Evolutionary conservation across 2,113 vertebrate genomes (phyloP).

Genomic region (Apeltes quadracus): DNA sequence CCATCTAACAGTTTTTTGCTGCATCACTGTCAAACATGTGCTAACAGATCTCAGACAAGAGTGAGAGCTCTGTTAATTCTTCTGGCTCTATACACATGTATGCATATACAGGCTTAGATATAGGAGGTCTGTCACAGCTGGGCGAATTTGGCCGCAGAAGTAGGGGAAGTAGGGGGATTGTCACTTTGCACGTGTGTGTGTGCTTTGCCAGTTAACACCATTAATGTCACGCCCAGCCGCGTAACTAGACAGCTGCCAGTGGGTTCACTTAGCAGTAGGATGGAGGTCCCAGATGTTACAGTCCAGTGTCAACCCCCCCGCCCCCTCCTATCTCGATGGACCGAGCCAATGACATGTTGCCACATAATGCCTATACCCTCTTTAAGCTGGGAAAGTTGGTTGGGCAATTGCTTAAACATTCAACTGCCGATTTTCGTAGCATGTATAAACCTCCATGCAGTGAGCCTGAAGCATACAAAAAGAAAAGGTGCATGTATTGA

Average conservation of each 20-base stretch:
- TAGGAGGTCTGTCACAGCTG: slow-evolving; percentile 69
- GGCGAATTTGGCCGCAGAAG: slow-evolving; percentile 88
- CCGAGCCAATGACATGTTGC: slow-evolving; percentile 84
- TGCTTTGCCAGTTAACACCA: slow-evolving; percentile 85
- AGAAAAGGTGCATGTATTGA: background rate
- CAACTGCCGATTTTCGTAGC: too few relatives aligned
- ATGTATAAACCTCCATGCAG: too few relatives aligned
- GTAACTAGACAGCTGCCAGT: slow-evolving; percentile 92
- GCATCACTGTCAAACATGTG: slow-evolving; percentile 37
- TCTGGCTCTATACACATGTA: slow-evolving; percentile 1
- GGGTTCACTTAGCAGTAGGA: slow-evolving; percentile 79
- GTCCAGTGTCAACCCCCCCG: slow-evolving; percentile 84
- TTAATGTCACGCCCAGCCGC: slow-evolving; percentile 85
- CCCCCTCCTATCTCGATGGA: slow-evolving; percentile 73
- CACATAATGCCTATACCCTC: slow-evolving; percentile 78
- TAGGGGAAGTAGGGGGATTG: slow-evolving; percentile 56
- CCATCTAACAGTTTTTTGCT: slow-evolving; percentile 20
- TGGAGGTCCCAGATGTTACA: slow-evolving; percentile 69
- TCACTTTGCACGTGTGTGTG: slow-evolving; percentile 39
- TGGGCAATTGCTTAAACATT: slow-evolving; percentile 23
- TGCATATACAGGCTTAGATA: background rate
- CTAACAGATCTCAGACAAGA: slow-evolving; percentile 41
- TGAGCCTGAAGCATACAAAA: too few relatives aligned
- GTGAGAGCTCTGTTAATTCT: slow-evolving; percentile 19
- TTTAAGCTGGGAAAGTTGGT: too few relatives aligned